Evolutionary conservation across 92 coral and sea anemone species (phyloP), one percentile per base, ranked within the genome.

Genomic region (Phenganax stokvisi): DNA sequence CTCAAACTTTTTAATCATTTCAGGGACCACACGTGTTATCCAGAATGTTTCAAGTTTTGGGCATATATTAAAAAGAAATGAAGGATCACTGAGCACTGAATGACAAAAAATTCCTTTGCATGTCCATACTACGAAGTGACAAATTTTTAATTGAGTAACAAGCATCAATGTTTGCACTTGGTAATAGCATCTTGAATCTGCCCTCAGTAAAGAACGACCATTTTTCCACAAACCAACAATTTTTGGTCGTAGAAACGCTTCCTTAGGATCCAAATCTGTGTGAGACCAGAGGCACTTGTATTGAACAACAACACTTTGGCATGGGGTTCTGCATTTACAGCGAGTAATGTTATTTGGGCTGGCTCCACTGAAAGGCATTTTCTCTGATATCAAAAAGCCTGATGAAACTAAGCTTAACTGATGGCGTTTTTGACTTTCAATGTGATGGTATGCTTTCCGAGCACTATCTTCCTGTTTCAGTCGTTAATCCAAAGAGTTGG

Each of bases 61-160:
- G 56, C 69, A 76, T 3, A 60, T 76, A 16, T 76, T 58, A 47
- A 3, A 11, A 9, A 76, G 10, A 52, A 76, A 76, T 15, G 31
- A 60, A 3, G 81, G 81, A 12, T n/a, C 63, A 57, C 31, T 28
- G 13, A 8, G 10, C 27, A 76, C 10, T 12, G 16, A 54, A 20
- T 31, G 69, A 76, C 68, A 76, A 37, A 76, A 76, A 58, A 76
- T 76, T 31, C 54, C 20, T 37, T 76, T 76, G 7, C 44, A 2
- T 3, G 71, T 76, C 81, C 81, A 76, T 56, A 76, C 81, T 37
- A 76, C 81, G 9, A 76, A 60, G 55, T 76, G 17, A 76, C 69
- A 76, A 17, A 30, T 20, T 76, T 60, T 56, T 57, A 58, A 57
- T 51, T 76, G 53, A 27, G 69, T 17, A 54, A 17, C 80, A 57